A percentile compares a stretch with the other conserved stretches of the same genome.
These are phyloP conservation scores for Dryococelus australis DNA, from an alignment of 2,888 invertebrate genomes.

Conservation along the genomic window DNA sequence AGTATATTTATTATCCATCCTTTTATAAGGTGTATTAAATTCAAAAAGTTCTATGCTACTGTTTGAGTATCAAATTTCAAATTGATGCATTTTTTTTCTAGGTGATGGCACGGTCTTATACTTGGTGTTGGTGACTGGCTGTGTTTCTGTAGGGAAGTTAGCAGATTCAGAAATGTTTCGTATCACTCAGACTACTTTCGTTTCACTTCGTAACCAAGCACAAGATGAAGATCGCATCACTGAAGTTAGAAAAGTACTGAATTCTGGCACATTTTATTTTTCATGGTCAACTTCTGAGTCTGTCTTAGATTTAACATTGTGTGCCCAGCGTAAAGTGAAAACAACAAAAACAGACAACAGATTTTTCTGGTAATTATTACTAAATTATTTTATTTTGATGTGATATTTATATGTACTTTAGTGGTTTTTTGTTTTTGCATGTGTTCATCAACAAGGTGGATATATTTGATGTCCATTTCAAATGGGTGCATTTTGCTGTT, in stretches of 20 bases:
- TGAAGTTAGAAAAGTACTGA: constrained; percentile 84
- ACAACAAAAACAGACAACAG: constrained; percentile 87
- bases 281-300: constrained; percentile 73
- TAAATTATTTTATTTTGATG: background rate
- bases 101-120: constrained; percentile 84
- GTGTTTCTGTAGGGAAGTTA: constrained; percentile 95
- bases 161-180: constrained; percentile 94
- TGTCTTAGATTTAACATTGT: constrained; percentile 90
- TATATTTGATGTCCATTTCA: no score
- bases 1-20: no score
- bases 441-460: no score
- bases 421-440: no score
- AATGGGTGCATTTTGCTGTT: no score
- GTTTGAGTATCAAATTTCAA: background rate
- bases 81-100: constrained; percentile 38
- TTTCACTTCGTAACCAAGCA: constrained; percentile 81
- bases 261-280: constrained; percentile 99
- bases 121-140: constrained; percentile 93
- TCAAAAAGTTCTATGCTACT: no score
- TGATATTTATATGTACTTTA: no score
- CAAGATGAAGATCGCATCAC: constrained; percentile 67
- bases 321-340: constrained; percentile 87
- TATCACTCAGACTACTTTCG: constrained; percentile 90
- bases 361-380: constrained; percentile 84
- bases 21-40: no score